phyloP scores from a whole-genome alignment of 2,888 invertebrate genomes.

The Cephus sareptanus region DNA sequence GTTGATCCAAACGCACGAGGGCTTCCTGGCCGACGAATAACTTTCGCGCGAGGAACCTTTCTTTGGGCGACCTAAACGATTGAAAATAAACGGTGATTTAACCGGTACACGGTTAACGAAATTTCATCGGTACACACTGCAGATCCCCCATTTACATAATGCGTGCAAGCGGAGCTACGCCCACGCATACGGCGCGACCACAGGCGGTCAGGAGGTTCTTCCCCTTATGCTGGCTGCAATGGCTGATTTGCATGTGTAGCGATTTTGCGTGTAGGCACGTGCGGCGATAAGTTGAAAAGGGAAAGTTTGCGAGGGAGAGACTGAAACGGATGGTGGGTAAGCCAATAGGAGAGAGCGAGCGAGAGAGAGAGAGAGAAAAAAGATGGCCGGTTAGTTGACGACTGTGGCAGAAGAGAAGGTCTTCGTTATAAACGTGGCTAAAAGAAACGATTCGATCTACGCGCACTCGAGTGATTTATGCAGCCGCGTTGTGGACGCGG shows the following conservation, averaged over 20 bases:
- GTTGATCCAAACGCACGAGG: background rate
- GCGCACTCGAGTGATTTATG: background rate
- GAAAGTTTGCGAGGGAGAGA: slow-evolving; percentile 28
- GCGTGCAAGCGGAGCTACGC: background rate
- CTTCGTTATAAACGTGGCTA: background rate
- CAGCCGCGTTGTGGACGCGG: background rate
- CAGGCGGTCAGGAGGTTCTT: background rate
- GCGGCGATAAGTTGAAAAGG: slow-evolving; percentile 33
- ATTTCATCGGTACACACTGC: background rate
- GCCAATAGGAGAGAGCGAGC: background rate
- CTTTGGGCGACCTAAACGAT: background rate
- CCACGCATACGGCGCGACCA: background rate
- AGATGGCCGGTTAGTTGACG: background rate
- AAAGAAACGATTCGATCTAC: background rate
- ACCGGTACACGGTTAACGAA: background rate
- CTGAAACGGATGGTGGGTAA: background rate
- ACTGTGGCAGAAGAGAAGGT: background rate
- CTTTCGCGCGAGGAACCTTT: background rate
- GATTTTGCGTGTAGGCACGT: slow-evolving; percentile 23
- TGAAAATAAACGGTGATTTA: background rate
- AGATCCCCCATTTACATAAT: background rate
- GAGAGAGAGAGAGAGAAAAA: background rate
- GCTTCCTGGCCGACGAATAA: background rate
- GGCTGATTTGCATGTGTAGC: background rate
- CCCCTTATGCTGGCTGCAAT: background rate